phyloP scores from a whole-genome alignment of 1,140 invertebrate species.

The Psix sp. region DNA sequence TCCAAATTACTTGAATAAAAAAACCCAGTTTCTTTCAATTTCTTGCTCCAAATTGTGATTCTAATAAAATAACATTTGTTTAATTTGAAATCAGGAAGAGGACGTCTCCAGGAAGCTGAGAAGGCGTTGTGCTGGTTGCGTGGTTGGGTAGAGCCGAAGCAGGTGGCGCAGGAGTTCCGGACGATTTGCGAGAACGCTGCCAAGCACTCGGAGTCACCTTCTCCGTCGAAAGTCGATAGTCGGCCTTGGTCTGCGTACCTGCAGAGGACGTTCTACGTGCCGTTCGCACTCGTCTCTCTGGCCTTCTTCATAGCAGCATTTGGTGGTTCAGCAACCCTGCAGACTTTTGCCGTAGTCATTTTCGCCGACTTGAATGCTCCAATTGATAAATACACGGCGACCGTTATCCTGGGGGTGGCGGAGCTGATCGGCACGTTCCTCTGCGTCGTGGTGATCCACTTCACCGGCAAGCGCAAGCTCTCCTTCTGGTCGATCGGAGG shows the following conservation, averaged over 20 bases:
- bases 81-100: conserved; percentile 79
- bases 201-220: conserved; percentile 34
- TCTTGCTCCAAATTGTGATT: background rate
- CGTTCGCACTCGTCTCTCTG: conserved; percentile 81
- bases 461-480: conserved; percentile 83
- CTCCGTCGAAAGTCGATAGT: conserved; percentile 37
- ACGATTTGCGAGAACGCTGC: conserved; percentile 75
- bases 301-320: conserved; percentile 84
- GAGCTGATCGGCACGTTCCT: conserved; percentile 81
- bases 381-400: conserved; percentile 84
- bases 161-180: conserved; percentile 79
- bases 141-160: conserved; percentile 79
- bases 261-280: conserved; percentile 79
- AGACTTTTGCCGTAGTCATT: conserved; percentile 85
- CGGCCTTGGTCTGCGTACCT: conserved; percentile 71
- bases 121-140: conserved; percentile 81
- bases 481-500: conserved; percentile 82
- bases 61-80: no score
- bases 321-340: conserved; percentile 83
- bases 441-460: conserved; percentile 82
- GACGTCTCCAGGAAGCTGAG: conserved; percentile 79
- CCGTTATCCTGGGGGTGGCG: conserved; percentile 82
- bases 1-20: no score
- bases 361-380: conserved; percentile 83
- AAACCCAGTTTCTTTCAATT: conserved; percentile 8